Evolutionary conservation across 1,140 invertebrate species (phyloP), one percentile per base, ranked within the genome.

Genomic region (Apis laboriosa): DNA sequence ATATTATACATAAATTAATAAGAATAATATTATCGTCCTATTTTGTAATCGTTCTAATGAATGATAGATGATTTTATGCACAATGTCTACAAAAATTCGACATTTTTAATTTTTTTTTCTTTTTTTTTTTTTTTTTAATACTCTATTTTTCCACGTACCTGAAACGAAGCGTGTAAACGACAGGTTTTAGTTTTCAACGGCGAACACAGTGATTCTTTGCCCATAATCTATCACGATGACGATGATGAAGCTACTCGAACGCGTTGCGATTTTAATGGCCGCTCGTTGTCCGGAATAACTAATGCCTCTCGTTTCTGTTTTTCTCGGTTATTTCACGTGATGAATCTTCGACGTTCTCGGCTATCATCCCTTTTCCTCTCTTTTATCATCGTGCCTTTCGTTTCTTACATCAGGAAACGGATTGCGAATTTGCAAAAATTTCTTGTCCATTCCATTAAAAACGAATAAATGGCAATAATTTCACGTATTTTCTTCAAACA

Each of bases 281-380:
- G 63, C 49, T 55, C 74, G 55, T 76, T 66, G 79, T 49, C 28
- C 21, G 55, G 66, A 12, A 60, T 77, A 82, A 82, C 80, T 77
- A 77, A 82, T 82, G 80, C 55, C 73, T 70, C 63, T 77, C 74
- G 51, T 68, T 82, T 67, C n/a, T 53, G 63, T 76, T 68, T 82
- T 75, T 66, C 71, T 19, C 28, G 9, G 53, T 75, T 75, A 51
- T 66, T 56, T 64, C 51, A 56, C 28, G 51, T 66, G 43, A 49
- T 56, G 71, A 80, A 80, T 66, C 51, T 66, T 24, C 19, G 51
- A 9, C 66, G 67, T 51, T 34, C 7, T 70, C 15, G n/a, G 24
- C 51, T 24, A 43, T 77, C 76, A 28, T 12, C 49, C 70, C 55
- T 49, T 24, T 28, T 12, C 19, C n/a, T 19, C n/a, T 24, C 7